Conservation (phyloP, 2,113 vertebrate species). For the Taxidea taxus region DNA sequence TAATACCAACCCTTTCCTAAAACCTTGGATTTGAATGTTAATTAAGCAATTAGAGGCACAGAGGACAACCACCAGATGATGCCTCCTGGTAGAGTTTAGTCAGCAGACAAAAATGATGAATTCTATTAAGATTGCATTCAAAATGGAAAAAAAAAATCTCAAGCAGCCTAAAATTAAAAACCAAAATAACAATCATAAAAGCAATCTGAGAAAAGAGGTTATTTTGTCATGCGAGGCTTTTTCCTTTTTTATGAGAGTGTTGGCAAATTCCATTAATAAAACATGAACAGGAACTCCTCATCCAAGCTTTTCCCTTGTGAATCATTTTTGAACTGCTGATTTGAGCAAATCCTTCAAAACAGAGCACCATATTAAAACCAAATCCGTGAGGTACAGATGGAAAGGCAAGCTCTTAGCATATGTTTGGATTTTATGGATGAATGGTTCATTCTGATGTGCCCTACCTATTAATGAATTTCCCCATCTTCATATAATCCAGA, state of each 20-base stretch:
- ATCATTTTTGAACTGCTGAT: slow-evolving; percentile 10
- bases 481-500: neutral
- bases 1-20: slow-evolving; percentile 59
- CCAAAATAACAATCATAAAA: neutral
- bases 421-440: slow-evolving; percentile 15
- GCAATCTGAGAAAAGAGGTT: neutral
- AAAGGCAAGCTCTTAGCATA: neutral
- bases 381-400: neutral
- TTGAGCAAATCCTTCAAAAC: slow-evolving; percentile 32
- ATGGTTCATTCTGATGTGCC: neutral
- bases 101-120: slow-evolving; percentile 51
- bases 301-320: neutral
- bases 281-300: neutral
- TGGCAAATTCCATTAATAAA: neutral
- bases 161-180: neutral
- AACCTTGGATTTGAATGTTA: slow-evolving; percentile 61
- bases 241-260: neutral
- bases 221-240: neutral
- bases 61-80: slow-evolving; percentile 63
- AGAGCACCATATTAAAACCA: slow-evolving; percentile 2
- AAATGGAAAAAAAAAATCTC: neutral
- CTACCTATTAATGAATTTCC: slow-evolving; percentile 11
- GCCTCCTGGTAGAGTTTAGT: slow-evolving; percentile 44
- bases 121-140: slow-evolving; percentile 25
- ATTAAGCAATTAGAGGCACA: slow-evolving; percentile 71